phyloP scores from a whole-genome alignment of 2,797 vertebrate genomes.

The Buphagus erythrorhynchus region DNA sequence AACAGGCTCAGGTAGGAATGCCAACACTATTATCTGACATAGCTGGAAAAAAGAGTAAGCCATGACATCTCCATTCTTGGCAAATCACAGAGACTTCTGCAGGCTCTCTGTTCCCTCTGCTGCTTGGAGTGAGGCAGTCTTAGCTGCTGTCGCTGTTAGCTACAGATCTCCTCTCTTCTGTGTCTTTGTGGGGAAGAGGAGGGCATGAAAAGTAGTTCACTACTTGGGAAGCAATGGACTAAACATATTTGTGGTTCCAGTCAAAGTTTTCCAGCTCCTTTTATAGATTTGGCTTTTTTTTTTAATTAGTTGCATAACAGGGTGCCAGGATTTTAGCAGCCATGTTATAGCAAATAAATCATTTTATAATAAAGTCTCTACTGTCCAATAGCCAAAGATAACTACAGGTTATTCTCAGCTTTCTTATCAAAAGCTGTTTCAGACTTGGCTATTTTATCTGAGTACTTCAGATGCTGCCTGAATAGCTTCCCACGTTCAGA shows the following conservation, averaged over 20 bases:
- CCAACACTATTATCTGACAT: background rate
- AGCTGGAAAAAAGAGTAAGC: background rate
- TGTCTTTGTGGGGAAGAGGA: background rate
- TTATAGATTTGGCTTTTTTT: background rate
- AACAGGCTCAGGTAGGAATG: slow-evolving; percentile 36
- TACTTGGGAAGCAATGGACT: background rate
- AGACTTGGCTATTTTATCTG: slow-evolving; percentile 6
- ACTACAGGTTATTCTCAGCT: slow-evolving; percentile 17
- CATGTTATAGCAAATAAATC: background rate
- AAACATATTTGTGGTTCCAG: background rate
- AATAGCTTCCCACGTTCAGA: background rate
- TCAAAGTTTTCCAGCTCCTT: background rate
- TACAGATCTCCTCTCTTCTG: background rate
- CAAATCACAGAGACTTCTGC: slow-evolving; percentile 3
- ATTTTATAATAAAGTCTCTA: background rate
- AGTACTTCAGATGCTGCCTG: slow-evolving; percentile 8
- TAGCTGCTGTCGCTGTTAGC: background rate
- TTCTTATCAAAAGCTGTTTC: slow-evolving; percentile 28
- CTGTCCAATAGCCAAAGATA: slow-evolving; percentile 10
- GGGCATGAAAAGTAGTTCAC: background rate
- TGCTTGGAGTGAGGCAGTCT: background rate
- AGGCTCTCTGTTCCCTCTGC: background rate
- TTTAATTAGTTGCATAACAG: background rate
- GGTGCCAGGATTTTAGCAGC: slow-evolving; percentile 12
- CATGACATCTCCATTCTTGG: background rate